Base-by-base conservation (phyloP, 2,888 invertebrate species). In the Zygogramma bicolorata region DNA sequence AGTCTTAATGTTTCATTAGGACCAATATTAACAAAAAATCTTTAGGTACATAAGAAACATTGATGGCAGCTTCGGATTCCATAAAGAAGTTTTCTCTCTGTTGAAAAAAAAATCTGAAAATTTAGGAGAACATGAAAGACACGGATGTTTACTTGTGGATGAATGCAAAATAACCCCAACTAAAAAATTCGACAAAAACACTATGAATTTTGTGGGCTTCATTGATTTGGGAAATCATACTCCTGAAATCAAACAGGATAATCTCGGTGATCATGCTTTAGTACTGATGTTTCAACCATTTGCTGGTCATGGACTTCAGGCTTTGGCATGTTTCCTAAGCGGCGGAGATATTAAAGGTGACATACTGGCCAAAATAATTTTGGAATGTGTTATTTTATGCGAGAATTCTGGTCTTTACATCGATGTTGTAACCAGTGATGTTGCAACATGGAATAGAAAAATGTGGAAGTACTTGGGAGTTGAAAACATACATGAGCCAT, bases 391-490 rank as follows among this genome's bases (percentile, higher is more conserved):
- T 18, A 68, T 72, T 53, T 60, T 74, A 13, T 25, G 71, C 38
- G 73, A 73, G 57, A 75, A 75, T 34, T 60, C 75, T n/a, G 76
- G 70, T 29, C 71, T 71, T 20, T 70, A 25, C 53, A 38, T 77
- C 29, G 72, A 75, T 68, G 73, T 75, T n/a, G 59, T 77, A 6
- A 69, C 73, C 40, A 70, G 70, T 29, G 77, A 77, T 69, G 75
- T 75, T 18, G 77, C 73, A 15, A 40, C 69, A 8, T 76, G 75
- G 69, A 78, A 76, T 59, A 38, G 74, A n/a, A 40, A 57, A 27
- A 78, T 76, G 76, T 78, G 76, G 78, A 70, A 75, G 20, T 49
- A 68, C 25, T 75, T 75, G 59, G 63, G 67, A 6, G 61, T 77
- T 10, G 42, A 63, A 58, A 46, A 66, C 29, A 31, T 10, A 18